Evolutionary conservation across 2,797 vertebrate genomes (phyloP).

Genomic region (Sebastes taczanowskii): DNA sequence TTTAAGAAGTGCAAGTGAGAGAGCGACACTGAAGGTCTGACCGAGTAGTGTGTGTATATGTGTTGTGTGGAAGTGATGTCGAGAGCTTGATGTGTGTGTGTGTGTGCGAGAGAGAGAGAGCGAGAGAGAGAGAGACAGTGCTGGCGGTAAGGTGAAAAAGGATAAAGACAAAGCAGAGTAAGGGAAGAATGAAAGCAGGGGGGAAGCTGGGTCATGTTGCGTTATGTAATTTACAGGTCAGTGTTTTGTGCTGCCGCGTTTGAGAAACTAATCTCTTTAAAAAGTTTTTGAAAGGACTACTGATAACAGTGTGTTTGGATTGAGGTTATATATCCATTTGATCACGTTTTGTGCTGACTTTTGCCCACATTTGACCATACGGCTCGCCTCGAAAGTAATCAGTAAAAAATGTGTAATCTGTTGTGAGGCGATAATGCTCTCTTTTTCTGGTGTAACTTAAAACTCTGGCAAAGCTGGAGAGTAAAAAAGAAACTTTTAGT

Average conservation of each 20-base stretch:
- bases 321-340: background rate
- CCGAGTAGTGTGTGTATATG: background rate
- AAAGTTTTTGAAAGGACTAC: background rate
- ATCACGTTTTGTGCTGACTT: background rate
- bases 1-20: background rate
- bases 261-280: conserved; percentile 11
- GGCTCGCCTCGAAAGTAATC: background rate
- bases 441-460: background rate
- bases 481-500: background rate
- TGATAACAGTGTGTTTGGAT: background rate
- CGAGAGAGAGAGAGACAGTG: conserved; percentile 31
- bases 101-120: background rate
- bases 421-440: background rate
- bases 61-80: background rate
- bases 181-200: conserved; percentile 38
- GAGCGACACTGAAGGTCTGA: conserved; percentile 1
- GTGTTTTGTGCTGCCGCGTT: conserved; percentile 15
- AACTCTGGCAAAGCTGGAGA: background rate
- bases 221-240: conserved; percentile 68
- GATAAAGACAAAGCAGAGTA: conserved; percentile 55
- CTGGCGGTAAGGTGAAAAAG: conserved; percentile 62
- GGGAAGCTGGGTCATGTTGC: conserved; percentile 50
- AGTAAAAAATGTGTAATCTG: background rate
- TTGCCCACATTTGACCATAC: background rate
- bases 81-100: background rate